Base-by-base conservation (phyloP, 2,888 invertebrate genomes). In the Eupithecia subumbrata region DNA sequence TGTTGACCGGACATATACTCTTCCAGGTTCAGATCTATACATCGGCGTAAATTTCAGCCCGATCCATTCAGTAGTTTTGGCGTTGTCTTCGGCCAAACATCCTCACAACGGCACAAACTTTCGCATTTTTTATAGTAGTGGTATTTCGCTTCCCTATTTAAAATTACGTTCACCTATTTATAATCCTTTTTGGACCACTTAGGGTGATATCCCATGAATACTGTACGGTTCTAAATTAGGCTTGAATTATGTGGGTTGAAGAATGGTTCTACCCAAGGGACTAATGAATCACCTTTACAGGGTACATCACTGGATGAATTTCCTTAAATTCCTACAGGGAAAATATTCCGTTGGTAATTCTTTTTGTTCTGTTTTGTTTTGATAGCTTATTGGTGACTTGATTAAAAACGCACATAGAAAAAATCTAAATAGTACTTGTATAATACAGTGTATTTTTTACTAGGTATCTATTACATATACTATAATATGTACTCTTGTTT, bases 141-240 rank as follows among this genome's bases (percentile, higher is more conserved):
- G 37, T 0, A 37, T 56, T 22, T 22, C 22, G 12, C 56, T 14
- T 9, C 0, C 22, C 60, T 60, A 60, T 60, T 60, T 25, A 60
- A 60, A 56, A 60, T 60, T 12, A 60, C 25, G n/a, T 7, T 11
- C 12, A n/a, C 22, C 66, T 12, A 5, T 37, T 66, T 18, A 40
- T 14, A n/a, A 67, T 67, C 74, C 34, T 71, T 74, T 72, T 72
- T 45, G 45, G 18, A 64, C 71, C 76, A 74, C 71, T 76, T 76
- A 71, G 68, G 34, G 25, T 43, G 64, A 71, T 73, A 71, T 71
- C 40, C 69, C 70, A 67, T 76, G 67, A 73, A 76, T 76, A 48
- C 73, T 76, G 67, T 60, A 73, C 18, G 66, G 67, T 18, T 45
- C 60, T 22, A 73, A 76, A 76, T 76, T 68, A 70, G 67, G 30